phyloP scores from a whole-genome alignment of 2,888 invertebrate species.

The Tachina lurida region DNA sequence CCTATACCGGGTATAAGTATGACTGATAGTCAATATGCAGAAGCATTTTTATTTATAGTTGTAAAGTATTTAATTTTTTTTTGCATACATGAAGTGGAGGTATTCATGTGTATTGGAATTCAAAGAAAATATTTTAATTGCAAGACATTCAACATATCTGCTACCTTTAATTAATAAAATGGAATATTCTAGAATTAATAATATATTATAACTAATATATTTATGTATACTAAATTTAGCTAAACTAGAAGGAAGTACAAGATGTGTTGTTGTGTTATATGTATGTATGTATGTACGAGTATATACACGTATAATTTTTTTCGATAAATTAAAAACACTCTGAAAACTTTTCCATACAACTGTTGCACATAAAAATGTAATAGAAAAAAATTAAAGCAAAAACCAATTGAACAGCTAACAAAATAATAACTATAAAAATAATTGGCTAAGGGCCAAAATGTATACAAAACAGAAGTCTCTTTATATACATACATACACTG shows the following conservation, averaged over 20 bases:
- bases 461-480: constrained; percentile 36
- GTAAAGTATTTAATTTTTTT: too few relatives aligned
- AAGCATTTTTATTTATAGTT: too few relatives aligned
- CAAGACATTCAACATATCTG: too few relatives aligned
- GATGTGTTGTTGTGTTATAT: not conserved
- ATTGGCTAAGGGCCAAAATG: constrained; percentile 55
- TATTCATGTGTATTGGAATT: too few relatives aligned
- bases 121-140: too few relatives aligned
- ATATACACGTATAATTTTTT: not conserved
- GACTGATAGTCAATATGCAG: too few relatives aligned
- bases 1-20: too few relatives aligned
- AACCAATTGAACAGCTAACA: constrained; percentile 44
- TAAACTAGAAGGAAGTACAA: not conserved
- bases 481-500: constrained; percentile 25
- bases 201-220: not conserved
- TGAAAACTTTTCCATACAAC: not conserved
- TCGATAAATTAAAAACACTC: too few relatives aligned
- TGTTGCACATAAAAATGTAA: not conserved
- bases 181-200: not conserved
- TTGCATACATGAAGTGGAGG: too few relatives aligned
- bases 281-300: not conserved
- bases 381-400: not conserved
- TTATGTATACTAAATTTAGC: not conserved
- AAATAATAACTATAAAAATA: constrained; percentile 50
- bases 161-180: too few relatives aligned